A percentile compares a stretch with the other conserved stretches of the same genome.
phyloP scores from a whole-genome alignment of 2,797 vertebrate genomes.

The Microctenopoma steveboyesi region DNA sequence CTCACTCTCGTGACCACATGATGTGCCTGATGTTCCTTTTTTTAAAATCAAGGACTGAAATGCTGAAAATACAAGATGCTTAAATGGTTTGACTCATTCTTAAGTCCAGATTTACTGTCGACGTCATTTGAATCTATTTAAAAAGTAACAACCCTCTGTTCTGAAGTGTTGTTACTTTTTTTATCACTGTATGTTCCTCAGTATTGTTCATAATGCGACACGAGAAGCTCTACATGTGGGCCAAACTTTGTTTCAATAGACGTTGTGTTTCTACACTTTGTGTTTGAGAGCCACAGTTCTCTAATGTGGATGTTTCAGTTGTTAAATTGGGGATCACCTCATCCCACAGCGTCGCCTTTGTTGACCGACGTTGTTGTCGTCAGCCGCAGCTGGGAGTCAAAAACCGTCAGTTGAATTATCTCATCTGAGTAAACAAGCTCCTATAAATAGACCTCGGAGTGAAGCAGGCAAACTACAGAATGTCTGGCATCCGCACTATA shows the following conservation, averaged over 20 bases:
- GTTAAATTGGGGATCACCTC: slow-evolving; percentile 43
- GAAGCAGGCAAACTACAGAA: slow-evolving; percentile 63
- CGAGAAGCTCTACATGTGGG: neutral
- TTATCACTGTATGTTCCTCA: slow-evolving; percentile 19
- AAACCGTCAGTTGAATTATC: slow-evolving; percentile 52
- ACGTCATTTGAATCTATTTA: slow-evolving; percentile 18
- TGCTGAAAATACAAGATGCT: neutral
- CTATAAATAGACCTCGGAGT: slow-evolving; percentile 79
- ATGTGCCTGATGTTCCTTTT: slow-evolving; percentile 3
- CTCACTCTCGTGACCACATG: slow-evolving; percentile 54
- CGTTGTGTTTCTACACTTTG: neutral
- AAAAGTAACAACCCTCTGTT: slow-evolving; percentile 13
- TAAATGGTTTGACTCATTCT: slow-evolving; percentile 4
- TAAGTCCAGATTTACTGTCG: slow-evolving; percentile 32
- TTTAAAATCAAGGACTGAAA: neutral
- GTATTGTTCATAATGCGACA: slow-evolving; percentile 18
- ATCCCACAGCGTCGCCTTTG: slow-evolving; percentile 33
- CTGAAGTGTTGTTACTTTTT: slow-evolving; percentile 11
- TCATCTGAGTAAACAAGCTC: slow-evolving; percentile 69
- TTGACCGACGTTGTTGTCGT: slow-evolving; percentile 48
- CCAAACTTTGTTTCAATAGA: slow-evolving; percentile 13
- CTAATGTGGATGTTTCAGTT: neutral
- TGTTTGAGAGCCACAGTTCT: neutral
- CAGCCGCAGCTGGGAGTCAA: slow-evolving; percentile 39
- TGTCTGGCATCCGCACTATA: slow-evolving; percentile 73